Evolutionary conservation across 2,113 vertebrate species (phyloP).

Genomic region (Pterocles orientalis): DNA sequence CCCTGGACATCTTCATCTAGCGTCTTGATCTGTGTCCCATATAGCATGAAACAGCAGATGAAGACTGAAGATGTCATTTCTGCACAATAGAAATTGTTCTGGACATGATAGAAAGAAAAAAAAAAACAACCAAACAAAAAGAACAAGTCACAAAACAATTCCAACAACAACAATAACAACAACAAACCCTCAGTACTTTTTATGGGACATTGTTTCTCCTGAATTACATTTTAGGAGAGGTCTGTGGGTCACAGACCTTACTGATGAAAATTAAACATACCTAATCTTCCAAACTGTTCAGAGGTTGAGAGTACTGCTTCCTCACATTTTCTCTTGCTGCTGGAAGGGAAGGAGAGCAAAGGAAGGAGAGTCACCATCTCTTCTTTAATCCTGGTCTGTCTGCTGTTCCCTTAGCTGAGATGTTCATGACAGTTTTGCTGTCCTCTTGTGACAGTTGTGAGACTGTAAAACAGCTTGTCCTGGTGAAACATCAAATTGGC

Average conservation of each 20-base stretch:
- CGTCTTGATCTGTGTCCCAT: background rate
- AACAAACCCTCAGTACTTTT: background rate
- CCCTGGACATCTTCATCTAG: background rate
- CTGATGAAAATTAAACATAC: background rate
- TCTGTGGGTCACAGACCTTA: background rate
- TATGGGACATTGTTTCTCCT: accelerated
- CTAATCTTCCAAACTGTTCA: background rate
- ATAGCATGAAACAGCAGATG: background rate
- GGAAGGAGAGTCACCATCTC: background rate
- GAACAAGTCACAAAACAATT: too few species aligned
- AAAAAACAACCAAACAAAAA: too few species aligned
- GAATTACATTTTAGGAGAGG: background rate
- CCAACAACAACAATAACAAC: background rate
- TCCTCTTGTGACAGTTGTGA: background rate
- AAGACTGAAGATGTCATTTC: background rate
- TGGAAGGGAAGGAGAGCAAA: background rate
- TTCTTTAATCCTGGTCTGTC: background rate
- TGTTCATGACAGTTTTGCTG: background rate
- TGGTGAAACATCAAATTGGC: background rate
- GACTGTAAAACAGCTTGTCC: background rate
- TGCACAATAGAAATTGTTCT: background rate
- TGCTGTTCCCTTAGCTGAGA: background rate
- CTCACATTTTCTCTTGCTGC: background rate
- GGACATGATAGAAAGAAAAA: background rate
- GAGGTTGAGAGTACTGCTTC: background rate